Evolutionary conservation across 1,140 invertebrate genomes (phyloP), one percentile per base, ranked within the genome.

Genomic region (Aphelinus atriplicis): DNA sequence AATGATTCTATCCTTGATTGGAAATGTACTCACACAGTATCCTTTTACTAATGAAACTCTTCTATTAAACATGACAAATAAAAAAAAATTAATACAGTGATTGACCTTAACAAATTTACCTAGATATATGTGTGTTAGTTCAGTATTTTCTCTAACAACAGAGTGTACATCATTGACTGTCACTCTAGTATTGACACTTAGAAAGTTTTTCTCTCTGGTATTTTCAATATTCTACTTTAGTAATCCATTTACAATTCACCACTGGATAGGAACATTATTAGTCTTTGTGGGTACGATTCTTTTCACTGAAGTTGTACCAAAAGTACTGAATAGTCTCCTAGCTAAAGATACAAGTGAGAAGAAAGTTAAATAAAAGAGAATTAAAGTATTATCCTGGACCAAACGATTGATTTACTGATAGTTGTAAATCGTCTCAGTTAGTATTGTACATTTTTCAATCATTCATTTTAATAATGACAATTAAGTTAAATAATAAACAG

Each of bases 141-240:
- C 96, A 7, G 98, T 99, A 1, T 99, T 98, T 83, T 91, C 94
- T n/a, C 89, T 99, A 81, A 98, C 96, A 1, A 95, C 97, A 0
- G 96, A 98, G 85, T 98, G 96, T 83, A 92, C 95, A 7, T 98
- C 97, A 0, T 85, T 99, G 7, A 97, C 96, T 0, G 97, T 99
- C 0, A 99, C 97, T 0, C 88, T 99, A 71, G 95, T 99, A 2
- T 93, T 99, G 7, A 99, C 98, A 1, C 85, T 99, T 63, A 89
- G 98, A 50, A 99, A 99, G 87, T 99, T 99, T 84, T 89, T 96
- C 3, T 98, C 97, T 7, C 88, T 99, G 56, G 86, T 99, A 42
- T 94, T 99, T 83, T 99, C 98, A 1, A 98, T 99, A 80, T 81
- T 96, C 55, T 99, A 98, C 84, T 99, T 99, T 85, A 89, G 93